These are phyloP conservation scores for Shargacucullia verbasci DNA, from an alignment of 2,888 invertebrate genomes.

Conservation along the genomic window DNA sequence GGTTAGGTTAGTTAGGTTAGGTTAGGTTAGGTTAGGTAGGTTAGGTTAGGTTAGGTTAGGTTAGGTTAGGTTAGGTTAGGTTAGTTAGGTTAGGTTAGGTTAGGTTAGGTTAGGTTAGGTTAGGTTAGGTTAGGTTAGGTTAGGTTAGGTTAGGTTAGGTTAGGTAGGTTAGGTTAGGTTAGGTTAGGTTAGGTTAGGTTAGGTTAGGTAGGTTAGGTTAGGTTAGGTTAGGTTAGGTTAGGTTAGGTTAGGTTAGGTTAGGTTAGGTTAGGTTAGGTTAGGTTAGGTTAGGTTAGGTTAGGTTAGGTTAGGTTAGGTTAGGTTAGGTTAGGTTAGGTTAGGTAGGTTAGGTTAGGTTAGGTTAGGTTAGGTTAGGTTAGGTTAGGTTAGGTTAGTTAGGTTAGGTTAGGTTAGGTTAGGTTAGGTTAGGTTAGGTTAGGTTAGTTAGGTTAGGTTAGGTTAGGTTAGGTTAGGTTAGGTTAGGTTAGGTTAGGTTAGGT, in stretches of 20 bases:
- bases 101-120: conserved; percentile 45
- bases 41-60: conserved; percentile 38
- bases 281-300: conserved; percentile 28
- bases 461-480: conserved; percentile 12
- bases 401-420: conserved; percentile 49
- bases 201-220: conserved; percentile 41
- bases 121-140: conserved; percentile 8
- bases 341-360: conserved; percentile 49
- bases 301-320: conserved; percentile 44
- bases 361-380: conserved; percentile 18
- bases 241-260: conserved; percentile 38
- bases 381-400: conserved; percentile 42
- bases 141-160: conserved; percentile 7
- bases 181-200: conserved; percentile 16
- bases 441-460: conserved; percentile 25
- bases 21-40: conserved; percentile 33
- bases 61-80: too few relatives aligned
- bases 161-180: conserved; percentile 14
- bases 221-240: too few relatives aligned
- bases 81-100: conserved; percentile 39
- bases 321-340: conserved; percentile 49
- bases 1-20: conserved; percentile 38
- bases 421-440: conserved; percentile 49
- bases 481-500: conserved; percentile 14
- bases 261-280: conserved; percentile 25